Percentiles rank a stretch among this genome's conserved stretches.
Evolutionary conservation across 2,113 vertebrate genomes (phyloP).

Genomic region (Varanus salvator): DNA sequence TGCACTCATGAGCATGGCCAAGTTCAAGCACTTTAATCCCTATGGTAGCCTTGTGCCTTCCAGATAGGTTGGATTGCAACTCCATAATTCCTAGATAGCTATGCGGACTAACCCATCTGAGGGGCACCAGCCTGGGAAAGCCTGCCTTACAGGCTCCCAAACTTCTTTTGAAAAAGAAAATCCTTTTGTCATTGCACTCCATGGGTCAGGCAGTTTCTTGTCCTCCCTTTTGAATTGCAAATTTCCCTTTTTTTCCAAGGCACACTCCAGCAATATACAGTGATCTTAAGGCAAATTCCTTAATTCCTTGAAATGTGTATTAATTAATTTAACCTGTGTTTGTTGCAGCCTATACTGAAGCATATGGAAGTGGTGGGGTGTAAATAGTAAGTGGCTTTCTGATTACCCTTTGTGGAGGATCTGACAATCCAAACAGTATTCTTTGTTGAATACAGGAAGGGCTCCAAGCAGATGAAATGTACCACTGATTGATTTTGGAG

Average conservation of each 20-base stretch:
- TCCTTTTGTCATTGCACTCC: slow-evolving; percentile 36
- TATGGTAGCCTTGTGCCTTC: neutral
- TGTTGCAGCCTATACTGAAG: neutral
- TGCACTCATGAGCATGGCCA: slow-evolving; percentile 14
- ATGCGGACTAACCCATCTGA: too few relatives aligned
- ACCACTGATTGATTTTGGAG: too few relatives aligned
- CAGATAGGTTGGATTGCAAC: too few relatives aligned
- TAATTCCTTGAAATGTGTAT: neutral
- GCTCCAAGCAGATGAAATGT: too few relatives aligned
- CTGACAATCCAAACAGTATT: too few relatives aligned
- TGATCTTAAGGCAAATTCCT: neutral
- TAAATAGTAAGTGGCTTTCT: too few relatives aligned
- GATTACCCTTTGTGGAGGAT: too few relatives aligned
- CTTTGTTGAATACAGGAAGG: neutral
- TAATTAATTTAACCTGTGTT: neutral
- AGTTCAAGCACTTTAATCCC: slow-evolving; percentile 50
- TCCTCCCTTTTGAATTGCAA: slow-evolving; percentile 7
- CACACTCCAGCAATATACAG: neutral
- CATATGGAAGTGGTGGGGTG: neutral
- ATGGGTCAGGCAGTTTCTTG: slow-evolving; percentile 29
- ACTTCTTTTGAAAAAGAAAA: slow-evolving; percentile 44
- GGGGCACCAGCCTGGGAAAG: too few relatives aligned
- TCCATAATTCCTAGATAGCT: too few relatives aligned
- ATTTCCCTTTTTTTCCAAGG: neutral
- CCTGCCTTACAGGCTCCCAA: neutral